Evolutionary conservation across 1,140 invertebrate species (phyloP), one percentile per base, ranked within the genome.

Genomic region (Heliconius hewitsoni): DNA sequence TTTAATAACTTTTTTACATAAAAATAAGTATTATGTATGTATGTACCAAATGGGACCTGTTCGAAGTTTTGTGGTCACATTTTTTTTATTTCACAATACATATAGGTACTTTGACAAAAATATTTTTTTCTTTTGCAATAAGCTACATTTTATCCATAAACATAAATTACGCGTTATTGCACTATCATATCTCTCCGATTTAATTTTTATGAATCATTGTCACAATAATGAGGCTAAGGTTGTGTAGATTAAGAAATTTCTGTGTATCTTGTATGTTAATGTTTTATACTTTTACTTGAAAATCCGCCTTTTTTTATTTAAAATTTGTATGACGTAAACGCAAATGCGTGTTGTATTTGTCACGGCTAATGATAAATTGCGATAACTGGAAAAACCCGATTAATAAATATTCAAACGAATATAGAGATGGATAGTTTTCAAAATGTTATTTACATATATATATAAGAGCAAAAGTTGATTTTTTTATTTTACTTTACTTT

Each of bases 161-260:
- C n/a, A 57, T 57, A 57, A 57, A 37, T 27, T 57, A 57, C 55
- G 55, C 9, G n/a, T 57, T 23, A 57, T 57, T 23, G 9, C 55
- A 23, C 5, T 57, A 57, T 66, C 60, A 30, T 66, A 66, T 66
- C 9, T 27, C 27, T 66, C 60, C 13, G 27, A 30, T 27, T 27
- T 11, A 27, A 27, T 66, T 66, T 66, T 30, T 30, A 66, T 66
- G 60, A 66, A 27, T 66, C 60, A 66, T 66, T 66, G 60, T 66
- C 60, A 66, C 60, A 27, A 66, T 23, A 66, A 66, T 30, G 60
- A 66, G 60, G 60, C 60, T 66, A 66, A 66, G 60, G 60, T 66
- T 66, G 27, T 30, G 60, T 30, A 66, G 60, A 66, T 66, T 66
- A 66, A 30, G 60, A 66, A 66, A 66, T 66, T 16, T 66, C 27